Percentiles rank a stretch among this genome's conserved stretches.
Conservation (phyloP, 2,113 vertebrate genomes). For the Mastomys natalensis region DNA sequence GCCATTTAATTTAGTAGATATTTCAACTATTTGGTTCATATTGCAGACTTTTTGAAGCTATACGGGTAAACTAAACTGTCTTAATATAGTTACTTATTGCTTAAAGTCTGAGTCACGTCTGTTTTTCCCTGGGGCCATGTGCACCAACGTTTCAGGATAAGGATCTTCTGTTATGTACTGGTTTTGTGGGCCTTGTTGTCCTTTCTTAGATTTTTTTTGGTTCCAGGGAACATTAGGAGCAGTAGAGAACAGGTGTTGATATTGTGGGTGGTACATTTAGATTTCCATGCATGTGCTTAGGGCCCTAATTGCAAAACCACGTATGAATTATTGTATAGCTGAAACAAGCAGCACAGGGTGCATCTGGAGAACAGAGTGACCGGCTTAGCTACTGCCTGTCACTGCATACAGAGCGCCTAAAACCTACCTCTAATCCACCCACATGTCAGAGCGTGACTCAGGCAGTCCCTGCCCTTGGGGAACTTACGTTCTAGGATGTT, state of each 20-base stretch:
- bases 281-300: neutral
- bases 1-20: conserved; percentile 29
- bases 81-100: conserved; percentile 51
- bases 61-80: conserved; percentile 45
- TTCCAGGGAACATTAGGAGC: neutral
- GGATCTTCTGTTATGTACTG: neutral
- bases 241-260: neutral
- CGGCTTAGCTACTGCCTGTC: neutral
- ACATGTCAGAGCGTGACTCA: neutral
- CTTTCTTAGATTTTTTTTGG: neutral
- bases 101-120: conserved; percentile 20
- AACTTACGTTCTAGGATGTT: neutral
- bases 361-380: neutral
- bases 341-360: neutral
- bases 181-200: neutral
- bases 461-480: neutral
- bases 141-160: neutral
- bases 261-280: neutral
- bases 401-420: neutral
- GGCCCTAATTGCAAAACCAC: neutral
- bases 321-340: neutral
- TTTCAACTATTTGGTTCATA: conserved; percentile 8
- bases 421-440: neutral
- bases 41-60: conserved; percentile 39
- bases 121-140: neutral